A percentile compares a stretch with the other conserved stretches of the same genome.
Conservation (phyloP, 2,113 vertebrate species). For the Lanius ludovicianus region DNA sequence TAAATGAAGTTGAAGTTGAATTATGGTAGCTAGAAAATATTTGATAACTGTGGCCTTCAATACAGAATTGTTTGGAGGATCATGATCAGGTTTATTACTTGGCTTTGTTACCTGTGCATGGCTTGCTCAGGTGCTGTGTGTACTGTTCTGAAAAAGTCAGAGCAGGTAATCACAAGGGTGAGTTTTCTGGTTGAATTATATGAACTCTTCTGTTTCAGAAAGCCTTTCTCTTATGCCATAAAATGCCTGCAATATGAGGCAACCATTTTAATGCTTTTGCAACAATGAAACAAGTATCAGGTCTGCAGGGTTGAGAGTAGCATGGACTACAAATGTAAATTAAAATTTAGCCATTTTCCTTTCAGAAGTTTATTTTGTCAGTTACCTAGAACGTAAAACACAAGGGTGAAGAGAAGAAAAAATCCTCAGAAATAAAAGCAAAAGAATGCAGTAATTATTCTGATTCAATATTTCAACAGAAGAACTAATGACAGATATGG, state of each 20-base stretch:
- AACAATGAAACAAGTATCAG: background rate
- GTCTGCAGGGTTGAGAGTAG: background rate
- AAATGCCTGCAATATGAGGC: background rate
- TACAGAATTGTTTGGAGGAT: background rate
- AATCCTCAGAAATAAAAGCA: background rate
- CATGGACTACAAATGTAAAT: background rate
- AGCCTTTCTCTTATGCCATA: background rate
- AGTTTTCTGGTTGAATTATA: background rate
- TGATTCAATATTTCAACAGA: background rate
- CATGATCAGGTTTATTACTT: background rate
- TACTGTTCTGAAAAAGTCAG: background rate
- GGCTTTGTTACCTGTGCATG: background rate
- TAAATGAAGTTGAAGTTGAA: constrained; percentile 28
- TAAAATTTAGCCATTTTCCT: background rate
- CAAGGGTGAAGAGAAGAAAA: background rate
- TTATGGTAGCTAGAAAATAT: constrained; percentile 2
- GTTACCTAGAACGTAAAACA: background rate
- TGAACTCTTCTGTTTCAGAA: background rate
- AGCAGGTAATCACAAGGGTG: background rate
- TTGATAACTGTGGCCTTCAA: background rate
- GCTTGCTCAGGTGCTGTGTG: background rate
- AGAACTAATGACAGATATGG: background rate
- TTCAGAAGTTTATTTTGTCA: background rate
- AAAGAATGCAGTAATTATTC: background rate
- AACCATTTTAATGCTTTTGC: constrained; percentile 13